Percentiles rank a stretch among this genome's conserved stretches.
Conservation (phyloP, 2,888 invertebrate species). For the Rhimphoctona megacephalus region DNA sequence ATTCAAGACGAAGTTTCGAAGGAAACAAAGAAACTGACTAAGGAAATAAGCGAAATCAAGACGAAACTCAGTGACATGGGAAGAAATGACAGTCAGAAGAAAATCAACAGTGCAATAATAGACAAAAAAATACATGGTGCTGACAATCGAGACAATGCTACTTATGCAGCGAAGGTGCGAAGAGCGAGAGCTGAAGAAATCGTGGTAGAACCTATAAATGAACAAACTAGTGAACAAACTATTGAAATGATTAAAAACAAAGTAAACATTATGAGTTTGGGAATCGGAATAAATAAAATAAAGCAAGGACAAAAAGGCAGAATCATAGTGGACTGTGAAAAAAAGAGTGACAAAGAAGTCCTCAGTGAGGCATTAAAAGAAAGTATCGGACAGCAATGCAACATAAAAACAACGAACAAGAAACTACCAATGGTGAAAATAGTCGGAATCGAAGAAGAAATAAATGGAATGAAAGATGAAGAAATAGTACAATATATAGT, state of each 20-base stretch:
- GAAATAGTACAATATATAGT: slow-evolving; percentile 19
- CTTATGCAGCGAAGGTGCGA: slow-evolving; percentile 37
- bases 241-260: slow-evolving; percentile 52
- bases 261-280: slow-evolving; percentile 51
- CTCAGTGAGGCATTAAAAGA: slow-evolving; percentile 43
- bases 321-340: slow-evolving; percentile 55
- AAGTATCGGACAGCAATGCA: slow-evolving; percentile 45
- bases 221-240: slow-evolving; percentile 42
- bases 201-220: slow-evolving; percentile 29
- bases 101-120: no score
- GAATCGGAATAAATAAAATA: slow-evolving; percentile 52
- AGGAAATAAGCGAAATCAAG: no score
- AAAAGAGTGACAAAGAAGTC: slow-evolving; percentile 20
- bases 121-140: no score
- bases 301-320: slow-evolving; percentile 31
- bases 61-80: no score
- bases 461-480: slow-evolving; percentile 4
- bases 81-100: no score
- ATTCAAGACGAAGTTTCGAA: no score
- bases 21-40: no score
- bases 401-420: slow-evolving; percentile 29
- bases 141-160: no score
- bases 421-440: slow-evolving; percentile 41
- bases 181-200: slow-evolving; percentile 39
- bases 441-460: slow-evolving; percentile 8